phyloP scores from a whole-genome alignment of 1,140 invertebrate genomes.

The Meloidogyne hapla region DNA sequence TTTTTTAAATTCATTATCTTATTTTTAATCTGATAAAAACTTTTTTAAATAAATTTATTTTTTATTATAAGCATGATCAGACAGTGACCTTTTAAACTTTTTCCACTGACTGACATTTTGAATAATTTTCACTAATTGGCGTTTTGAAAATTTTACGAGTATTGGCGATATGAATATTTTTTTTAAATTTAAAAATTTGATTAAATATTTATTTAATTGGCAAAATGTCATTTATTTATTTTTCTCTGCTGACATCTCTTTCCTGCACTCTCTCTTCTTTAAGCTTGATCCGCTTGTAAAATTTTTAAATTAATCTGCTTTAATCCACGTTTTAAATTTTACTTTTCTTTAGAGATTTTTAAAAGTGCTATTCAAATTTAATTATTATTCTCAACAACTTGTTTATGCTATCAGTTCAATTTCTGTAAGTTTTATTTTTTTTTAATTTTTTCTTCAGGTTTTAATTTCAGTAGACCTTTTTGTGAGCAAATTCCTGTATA shows the following conservation, averaged over 20 bases:
- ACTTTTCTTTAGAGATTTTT: no score
- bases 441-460: background rate
- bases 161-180: no score
- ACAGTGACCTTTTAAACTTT: no score
- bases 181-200: background rate
- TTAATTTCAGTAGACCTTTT: background rate
- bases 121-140: no score
- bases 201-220: background rate
- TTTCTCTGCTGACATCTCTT: background rate
- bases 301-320: no score
- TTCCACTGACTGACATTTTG: constrained; percentile 1
- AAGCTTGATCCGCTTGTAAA: no score
- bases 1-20: background rate
- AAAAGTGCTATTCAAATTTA: no score
- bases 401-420: background rate
- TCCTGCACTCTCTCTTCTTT: background rate
- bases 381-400: no score
- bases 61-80: no score
- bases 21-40: background rate
- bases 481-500: background rate
- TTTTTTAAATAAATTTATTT: background rate
- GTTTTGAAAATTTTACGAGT: no score
- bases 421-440: background rate
- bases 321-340: no score
- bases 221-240: background rate